Base-by-base conservation (phyloP, 1,140 invertebrate genomes). In the Brachionus paranguensis region DNA sequence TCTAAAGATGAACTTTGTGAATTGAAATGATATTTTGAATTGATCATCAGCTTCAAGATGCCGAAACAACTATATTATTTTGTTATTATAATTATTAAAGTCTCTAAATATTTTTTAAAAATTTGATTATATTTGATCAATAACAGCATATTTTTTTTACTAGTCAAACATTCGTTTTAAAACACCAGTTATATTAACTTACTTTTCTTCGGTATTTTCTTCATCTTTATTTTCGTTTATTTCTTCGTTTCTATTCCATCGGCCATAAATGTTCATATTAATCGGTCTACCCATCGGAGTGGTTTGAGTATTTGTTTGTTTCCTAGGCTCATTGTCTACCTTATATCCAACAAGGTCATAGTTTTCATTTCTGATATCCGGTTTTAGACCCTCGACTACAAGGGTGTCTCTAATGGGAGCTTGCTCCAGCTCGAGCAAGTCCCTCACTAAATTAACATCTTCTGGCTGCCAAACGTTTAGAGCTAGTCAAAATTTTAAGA, bases 271-370 rank as follows among this genome's bases (percentile, higher is more conserved):
- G 14, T 68, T 60, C 24, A 64, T 29, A 37, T 81, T 81, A 45
- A 81, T 41, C 11, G 78, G 78, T 64, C 78, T 60, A 14, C 78
- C 78, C 78, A 81, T 81, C 24, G 53, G 53, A 12, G 78, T 81
- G 2, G 24, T 81, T 68, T 81, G 78, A 29, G 78, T 81, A 37
- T 81, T 81, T 20, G 50, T 76, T 50, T 43, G 11, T 29, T 76
- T 76, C 43, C 50, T 76, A 2, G 37, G 33, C 29, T 72, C 68
- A 41, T 43, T n/a, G 14, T 37, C 43, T 45, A 20, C 10, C 6
- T 74, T 47, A 6, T 11, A 20, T 29, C 50, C 72, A 27, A 76
- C 45, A 6, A 76, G 27, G 7, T 47, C 43, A 50, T 76, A 47
- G 27, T 27, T 76, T 76, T 76, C 72, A 5, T 24, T 76, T 76